These are phyloP conservation scores for Deroplatys truncata DNA, from an alignment of 2,888 invertebrate genomes.

Conservation along the genomic window DNA sequence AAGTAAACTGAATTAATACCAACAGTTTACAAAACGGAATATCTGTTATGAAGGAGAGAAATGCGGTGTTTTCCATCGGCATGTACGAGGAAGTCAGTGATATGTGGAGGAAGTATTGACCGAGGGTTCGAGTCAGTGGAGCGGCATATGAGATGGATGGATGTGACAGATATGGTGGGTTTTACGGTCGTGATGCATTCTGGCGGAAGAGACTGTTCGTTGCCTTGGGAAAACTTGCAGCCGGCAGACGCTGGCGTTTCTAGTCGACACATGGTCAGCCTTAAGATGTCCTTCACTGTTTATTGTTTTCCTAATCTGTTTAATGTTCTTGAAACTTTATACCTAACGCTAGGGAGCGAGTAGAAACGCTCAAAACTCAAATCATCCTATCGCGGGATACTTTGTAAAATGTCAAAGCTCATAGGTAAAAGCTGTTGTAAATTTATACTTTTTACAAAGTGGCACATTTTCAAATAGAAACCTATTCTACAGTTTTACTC, in stretches of 20 bases:
- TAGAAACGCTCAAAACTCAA: no score
- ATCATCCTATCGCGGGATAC: no score
- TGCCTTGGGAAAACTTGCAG: conserved; percentile 5
- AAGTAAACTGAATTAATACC: no score
- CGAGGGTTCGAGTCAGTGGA: conserved; percentile 2
- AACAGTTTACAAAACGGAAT: no score
- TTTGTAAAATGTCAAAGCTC: no score
- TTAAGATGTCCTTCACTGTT: not conserved
- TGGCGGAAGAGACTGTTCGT: not conserved
- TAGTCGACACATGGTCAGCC: not conserved
- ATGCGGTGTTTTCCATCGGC: no score
- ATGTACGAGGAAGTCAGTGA: not conserved
- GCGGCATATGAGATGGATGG: conserved; percentile 10
- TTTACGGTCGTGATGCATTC: conserved; percentile 2
- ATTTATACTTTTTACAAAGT: no score
- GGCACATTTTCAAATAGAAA: no score
- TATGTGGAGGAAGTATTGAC: not conserved
- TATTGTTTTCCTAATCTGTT: not conserved
- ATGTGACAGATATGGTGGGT: conserved; percentile 10
- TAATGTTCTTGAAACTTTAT: not conserved
- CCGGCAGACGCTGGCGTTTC: not conserved
- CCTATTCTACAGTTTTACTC: no score
- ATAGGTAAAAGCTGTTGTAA: no score
- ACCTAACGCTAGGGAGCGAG: not conserved
- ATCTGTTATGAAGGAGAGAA: no score